Evolutionary conservation across 2,113 vertebrate genomes (phyloP).

Genomic region (Microcebus jonahi): DNA sequence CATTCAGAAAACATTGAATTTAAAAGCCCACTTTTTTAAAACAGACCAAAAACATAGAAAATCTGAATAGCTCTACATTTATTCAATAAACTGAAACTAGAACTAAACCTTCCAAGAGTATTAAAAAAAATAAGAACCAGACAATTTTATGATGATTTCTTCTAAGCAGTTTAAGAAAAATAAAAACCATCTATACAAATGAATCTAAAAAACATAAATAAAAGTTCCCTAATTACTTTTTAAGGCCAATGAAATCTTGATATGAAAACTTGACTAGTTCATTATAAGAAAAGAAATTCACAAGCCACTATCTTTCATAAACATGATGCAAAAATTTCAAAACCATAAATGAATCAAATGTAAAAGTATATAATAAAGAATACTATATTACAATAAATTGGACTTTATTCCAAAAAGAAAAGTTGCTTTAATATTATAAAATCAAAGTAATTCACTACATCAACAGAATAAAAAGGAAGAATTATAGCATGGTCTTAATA

Average conservation of each 20-base stretch:
- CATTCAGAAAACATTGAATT: background rate
- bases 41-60: background rate
- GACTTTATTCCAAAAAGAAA: background rate
- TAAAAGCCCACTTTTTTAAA: background rate
- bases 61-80: background rate
- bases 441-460: background rate
- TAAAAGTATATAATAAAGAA: background rate
- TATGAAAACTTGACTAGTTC: background rate
- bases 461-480: constrained; percentile 1
- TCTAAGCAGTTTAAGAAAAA: constrained; percentile 2
- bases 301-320: background rate
- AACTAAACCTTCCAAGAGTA: background rate
- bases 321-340: background rate
- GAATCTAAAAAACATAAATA: background rate
- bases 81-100: background rate
- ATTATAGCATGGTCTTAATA: background rate
- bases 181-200: background rate
- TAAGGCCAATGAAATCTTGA: background rate
- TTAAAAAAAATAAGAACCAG: background rate
- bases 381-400: background rate
- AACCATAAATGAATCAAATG: background rate
- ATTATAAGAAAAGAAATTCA: background rate
- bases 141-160: background rate
- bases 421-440: background rate
- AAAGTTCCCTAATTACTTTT: background rate